These are phyloP conservation scores for Scartelaos histophorus DNA, from an alignment of 2,113 vertebrate species.

Conservation along the genomic window DNA sequence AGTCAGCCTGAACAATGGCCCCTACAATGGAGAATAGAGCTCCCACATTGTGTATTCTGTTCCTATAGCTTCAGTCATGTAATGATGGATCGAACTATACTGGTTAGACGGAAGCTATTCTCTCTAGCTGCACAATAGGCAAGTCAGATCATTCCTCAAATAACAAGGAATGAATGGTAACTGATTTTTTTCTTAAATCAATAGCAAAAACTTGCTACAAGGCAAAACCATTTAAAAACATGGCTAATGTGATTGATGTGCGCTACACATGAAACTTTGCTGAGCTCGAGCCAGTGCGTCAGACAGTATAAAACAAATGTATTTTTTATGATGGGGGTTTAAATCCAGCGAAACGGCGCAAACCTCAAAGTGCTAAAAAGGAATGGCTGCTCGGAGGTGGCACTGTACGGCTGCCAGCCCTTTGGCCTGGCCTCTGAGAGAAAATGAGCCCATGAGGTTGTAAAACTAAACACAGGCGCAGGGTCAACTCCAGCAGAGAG, in stretches of 20 bases:
- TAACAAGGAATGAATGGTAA: slow-evolving; percentile 3
- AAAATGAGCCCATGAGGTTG: slow-evolving; percentile 38
- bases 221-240: neutral
- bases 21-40: slow-evolving; percentile 32
- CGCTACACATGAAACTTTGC: slow-evolving; percentile 38
- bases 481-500: slow-evolving; percentile 43
- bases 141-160: slow-evolving; percentile 21
- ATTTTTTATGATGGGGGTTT: slow-evolving; percentile 26
- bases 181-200: slow-evolving; percentile 33
- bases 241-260: slow-evolving; percentile 6
- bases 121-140: slow-evolving; percentile 16
- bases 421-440: slow-evolving; percentile 22
- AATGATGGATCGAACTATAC: slow-evolving; percentile 59
- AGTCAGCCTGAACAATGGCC: slow-evolving; percentile 53
- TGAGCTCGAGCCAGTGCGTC: slow-evolving; percentile 27
- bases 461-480: slow-evolving; percentile 56
- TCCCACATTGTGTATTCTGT: slow-evolving; percentile 58
- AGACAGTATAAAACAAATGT: slow-evolving; percentile 40
- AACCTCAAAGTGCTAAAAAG: slow-evolving; percentile 32
- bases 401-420: slow-evolving; percentile 20
- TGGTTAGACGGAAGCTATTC: slow-evolving; percentile 35
- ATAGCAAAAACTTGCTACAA: slow-evolving; percentile 21
- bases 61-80: slow-evolving; percentile 42
- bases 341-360: slow-evolving; percentile 40
- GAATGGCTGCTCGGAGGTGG: slow-evolving; percentile 15